These are phyloP conservation scores for Nesometra sesokonis DNA, from an alignment of 35 echinoderm and acorn worm genomes.

Conservation along the genomic window DNA sequence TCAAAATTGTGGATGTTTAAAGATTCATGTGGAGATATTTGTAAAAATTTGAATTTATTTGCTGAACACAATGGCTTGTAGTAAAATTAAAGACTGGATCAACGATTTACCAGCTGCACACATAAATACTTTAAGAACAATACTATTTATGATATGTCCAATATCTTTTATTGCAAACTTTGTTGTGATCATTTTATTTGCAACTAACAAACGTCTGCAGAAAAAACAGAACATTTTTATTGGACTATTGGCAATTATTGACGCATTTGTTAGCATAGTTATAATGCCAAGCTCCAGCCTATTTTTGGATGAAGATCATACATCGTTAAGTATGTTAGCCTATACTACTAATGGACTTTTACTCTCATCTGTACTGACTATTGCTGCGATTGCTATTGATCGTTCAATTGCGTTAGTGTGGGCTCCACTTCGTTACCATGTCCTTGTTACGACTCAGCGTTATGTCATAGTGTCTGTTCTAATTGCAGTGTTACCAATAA, in stretches of 20 bases:
- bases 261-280: neutral
- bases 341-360: neutral
- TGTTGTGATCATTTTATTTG: neutral
- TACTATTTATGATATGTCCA: neutral
- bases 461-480: neutral
- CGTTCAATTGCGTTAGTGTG: neutral
- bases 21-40: too few relatives aligned
- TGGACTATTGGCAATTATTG: neutral
- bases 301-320: neutral
- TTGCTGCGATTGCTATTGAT: neutral
- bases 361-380: neutral
- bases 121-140: too few relatives aligned
- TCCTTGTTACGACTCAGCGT: neutral
- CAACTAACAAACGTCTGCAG: neutral
- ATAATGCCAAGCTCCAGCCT: neutral
- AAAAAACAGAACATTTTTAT: neutral
- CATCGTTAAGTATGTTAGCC: neutral
- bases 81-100: too few relatives aligned
- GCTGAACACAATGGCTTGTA: too few relatives aligned
- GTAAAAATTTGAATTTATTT: too few relatives aligned
- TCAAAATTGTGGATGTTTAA: too few relatives aligned
- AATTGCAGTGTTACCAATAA: neutral
- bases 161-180: neutral
- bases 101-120: too few relatives aligned
- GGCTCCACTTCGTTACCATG: neutral